These are phyloP conservation scores for Pipistrellus nathusii DNA, from an alignment of 2,797 vertebrate species.

Conservation along the genomic window DNA sequence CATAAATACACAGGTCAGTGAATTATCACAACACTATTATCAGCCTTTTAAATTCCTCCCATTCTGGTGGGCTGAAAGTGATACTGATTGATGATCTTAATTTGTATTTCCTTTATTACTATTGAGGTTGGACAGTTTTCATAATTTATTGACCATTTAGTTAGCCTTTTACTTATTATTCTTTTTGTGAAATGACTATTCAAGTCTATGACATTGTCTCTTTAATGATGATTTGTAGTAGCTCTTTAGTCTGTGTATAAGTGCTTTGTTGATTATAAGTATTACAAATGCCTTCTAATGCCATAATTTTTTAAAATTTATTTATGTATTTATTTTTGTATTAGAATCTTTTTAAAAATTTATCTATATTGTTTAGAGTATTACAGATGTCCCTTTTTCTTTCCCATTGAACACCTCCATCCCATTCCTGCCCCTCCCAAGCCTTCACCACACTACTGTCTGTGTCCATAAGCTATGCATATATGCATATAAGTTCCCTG, in stretches of 20 bases:
- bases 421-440: no score
- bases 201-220: background rate
- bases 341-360: background rate
- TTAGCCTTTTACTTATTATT: background rate
- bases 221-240: slow-evolving; percentile 22
- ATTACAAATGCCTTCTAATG: background rate
- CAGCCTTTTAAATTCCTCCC: slow-evolving; percentile 13
- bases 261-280: background rate
- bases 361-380: no score
- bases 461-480: no score
- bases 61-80: background rate
- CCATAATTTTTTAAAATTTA: background rate
- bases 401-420: no score
- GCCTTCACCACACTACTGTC: no score
- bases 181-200: background rate
- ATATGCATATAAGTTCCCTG: no score
- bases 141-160: background rate
- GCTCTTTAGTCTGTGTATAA: background rate
- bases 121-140: background rate
- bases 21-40: background rate
- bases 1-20: background rate
- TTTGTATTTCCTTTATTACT: slow-evolving; percentile 54
- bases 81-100: slow-evolving; percentile 13
- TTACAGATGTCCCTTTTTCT: no score
- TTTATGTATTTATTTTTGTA: background rate